Percentiles rank a stretch among this genome's conserved stretches.
Evolutionary conservation across 2,888 invertebrate species (phyloP).

Genomic region (Bellardia bayeri): DNA sequence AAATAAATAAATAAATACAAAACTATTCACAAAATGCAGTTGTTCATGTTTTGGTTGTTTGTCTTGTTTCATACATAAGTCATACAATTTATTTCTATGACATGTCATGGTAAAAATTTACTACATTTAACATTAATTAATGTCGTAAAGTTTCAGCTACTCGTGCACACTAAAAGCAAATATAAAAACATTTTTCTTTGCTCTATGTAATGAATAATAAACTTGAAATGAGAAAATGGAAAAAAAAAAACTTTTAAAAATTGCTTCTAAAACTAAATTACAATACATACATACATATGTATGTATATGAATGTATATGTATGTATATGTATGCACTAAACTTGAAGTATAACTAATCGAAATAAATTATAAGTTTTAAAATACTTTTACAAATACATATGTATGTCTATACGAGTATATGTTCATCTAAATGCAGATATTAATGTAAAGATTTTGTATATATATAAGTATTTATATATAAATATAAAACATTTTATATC

Average conservation of each 20-base stretch:
- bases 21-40: conserved; percentile 48
- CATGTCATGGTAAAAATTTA: conserved; percentile 50
- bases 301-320: no score
- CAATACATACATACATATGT: not conserved
- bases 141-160: conserved; percentile 42
- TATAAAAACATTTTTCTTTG: conserved; percentile 27
- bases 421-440: not conserved
- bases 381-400: not conserved
- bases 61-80: not conserved
- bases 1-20: conserved; percentile 1
- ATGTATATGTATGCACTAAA: not conserved
- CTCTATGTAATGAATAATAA: conserved; percentile 25
- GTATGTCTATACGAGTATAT: not conserved
- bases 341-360: conserved; percentile 30
- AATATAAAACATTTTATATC: not conserved
- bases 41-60: conserved; percentile 23
- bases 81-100: conserved; percentile 29
- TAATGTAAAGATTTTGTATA: not conserved
- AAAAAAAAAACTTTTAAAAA: not conserved
- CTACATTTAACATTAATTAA: conserved; percentile 67
- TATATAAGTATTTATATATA: not conserved
- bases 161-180: conserved; percentile 14
- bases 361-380: conserved; percentile 18
- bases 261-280: conserved; percentile 1
- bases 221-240: conserved; percentile 6